Base-by-base conservation (phyloP, 2,113 vertebrate species). In the Cairina moschata region DNA sequence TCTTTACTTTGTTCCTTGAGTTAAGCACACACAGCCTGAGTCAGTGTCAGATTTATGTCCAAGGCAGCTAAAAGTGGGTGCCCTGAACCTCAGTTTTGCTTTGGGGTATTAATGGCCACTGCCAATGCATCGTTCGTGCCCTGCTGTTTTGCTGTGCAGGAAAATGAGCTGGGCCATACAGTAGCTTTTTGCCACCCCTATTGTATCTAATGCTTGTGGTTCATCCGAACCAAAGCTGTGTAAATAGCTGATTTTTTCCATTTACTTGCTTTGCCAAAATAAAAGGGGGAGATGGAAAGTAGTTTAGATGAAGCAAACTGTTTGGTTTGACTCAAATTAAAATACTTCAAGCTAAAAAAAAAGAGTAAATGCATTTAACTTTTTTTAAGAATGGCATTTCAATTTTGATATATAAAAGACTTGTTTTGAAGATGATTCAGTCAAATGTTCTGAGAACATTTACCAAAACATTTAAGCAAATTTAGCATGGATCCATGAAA, bases 381-480 rank as follows among this genome's bases (percentile, higher is more conserved):
- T 93, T 88, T 94, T 75, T 69, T 60, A 62, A 86, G 23, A 79
- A 18, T 44, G 72, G 23, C 66, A 34, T 91, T 89, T 84, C 46
- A 31, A 8, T 90, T 85, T 91, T 73, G 74, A 69, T 91, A 2
- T 44, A 46, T 54, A 71, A 91, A 93, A 80, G 29, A 36, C 14
- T 69, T 94, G 67, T 66, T 96, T 95, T 86, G 87, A 97, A 95
- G 91, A 90, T 42, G 63, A 59, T 77, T 94, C 87, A 88, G 31
- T 65, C 50, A 95, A 91, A 95, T 83, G 90, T 92, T 93, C 90
- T 3, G 46, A 90, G 72, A 96, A 42, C 52, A 20, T 80, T 90
- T 83, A 89, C 82, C 75, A 74, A 91, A 93, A 66, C 55, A 88
- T 87, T 79, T 62, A 58, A 91, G 79, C 13, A 78, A 93, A 95